A percentile compares a stretch with the other conserved stretches of the same genome.
phyloP scores from a whole-genome alignment of 1,140 invertebrate genomes.

The Zaprionus capensis region DNA sequence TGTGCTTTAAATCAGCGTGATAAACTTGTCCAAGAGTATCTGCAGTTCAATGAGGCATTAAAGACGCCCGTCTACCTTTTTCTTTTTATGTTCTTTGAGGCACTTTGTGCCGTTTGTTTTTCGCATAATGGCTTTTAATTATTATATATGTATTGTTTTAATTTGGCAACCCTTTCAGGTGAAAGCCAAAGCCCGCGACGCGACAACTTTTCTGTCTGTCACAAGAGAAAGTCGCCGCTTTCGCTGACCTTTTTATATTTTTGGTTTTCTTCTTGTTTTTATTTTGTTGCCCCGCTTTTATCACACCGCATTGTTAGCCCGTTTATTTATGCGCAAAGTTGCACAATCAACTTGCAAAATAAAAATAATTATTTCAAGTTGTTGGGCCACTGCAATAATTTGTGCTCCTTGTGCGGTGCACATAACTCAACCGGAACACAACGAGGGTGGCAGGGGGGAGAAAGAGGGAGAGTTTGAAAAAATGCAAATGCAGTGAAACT shows the following conservation, averaged over 20 bases:
- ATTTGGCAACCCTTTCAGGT: slow-evolving; percentile 25
- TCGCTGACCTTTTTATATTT: slow-evolving; percentile 44
- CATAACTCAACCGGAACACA: slow-evolving; percentile 27
- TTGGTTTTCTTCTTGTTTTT: background rate
- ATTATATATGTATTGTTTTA: slow-evolving; percentile 10
- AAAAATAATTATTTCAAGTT: slow-evolving; percentile 52
- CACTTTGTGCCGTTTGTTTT: slow-evolving; percentile 1
- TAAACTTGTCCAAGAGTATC: background rate
- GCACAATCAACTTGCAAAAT: slow-evolving; percentile 53
- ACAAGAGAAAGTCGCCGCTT: slow-evolving; percentile 31
- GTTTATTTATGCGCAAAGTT: slow-evolving; percentile 59
- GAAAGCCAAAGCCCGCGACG: slow-evolving; percentile 3
- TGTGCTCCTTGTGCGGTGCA: slow-evolving; percentile 7
- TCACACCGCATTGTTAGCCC: slow-evolving; percentile 53
- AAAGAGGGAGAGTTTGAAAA: background rate
- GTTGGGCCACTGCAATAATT: slow-evolving; percentile 42
- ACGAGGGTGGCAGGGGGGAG: background rate
- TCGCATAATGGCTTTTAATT: slow-evolving; percentile 6
- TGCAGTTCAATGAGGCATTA: slow-evolving; percentile 6
- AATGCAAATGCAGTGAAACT: slow-evolving; percentile 36
- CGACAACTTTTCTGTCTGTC: slow-evolving; percentile 19
- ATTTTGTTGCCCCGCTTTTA: slow-evolving; percentile 19
- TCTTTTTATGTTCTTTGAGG: background rate
- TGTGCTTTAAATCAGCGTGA: background rate
- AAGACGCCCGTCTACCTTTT: background rate